Conservation (phyloP, 2,113 vertebrate genomes). For the Brevimyrus niger region DNA sequence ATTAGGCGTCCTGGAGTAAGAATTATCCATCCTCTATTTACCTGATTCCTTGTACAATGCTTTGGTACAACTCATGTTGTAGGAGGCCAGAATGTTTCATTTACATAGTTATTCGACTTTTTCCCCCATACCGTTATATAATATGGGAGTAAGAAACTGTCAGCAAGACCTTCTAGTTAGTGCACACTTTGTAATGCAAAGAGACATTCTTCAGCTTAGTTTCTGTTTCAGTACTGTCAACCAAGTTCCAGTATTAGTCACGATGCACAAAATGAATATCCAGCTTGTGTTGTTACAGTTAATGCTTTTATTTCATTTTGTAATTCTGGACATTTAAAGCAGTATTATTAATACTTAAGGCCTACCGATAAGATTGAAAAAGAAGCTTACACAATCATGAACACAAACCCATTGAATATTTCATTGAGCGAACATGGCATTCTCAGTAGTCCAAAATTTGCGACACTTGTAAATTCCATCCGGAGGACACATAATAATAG, state of each 20-base stretch:
- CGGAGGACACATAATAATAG: background rate
- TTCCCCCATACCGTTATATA: background rate
- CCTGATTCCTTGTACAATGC: conserved; percentile 69
- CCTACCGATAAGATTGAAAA: background rate
- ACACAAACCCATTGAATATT: background rate
- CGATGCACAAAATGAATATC: background rate
- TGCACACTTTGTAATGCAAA: background rate
- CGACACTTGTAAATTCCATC: background rate
- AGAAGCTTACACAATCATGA: background rate
- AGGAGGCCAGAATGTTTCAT: background rate
- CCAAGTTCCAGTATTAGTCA: conserved; percentile 4
- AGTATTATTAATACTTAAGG: background rate
- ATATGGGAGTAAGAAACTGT: background rate
- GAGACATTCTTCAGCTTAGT: background rate
- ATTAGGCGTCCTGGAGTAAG: conserved; percentile 68
- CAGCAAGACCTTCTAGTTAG: background rate
- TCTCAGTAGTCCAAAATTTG: background rate
- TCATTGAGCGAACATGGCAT: background rate
- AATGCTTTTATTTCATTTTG: background rate
- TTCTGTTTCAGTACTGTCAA: background rate
- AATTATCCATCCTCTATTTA: conserved; percentile 92
- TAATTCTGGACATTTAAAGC: background rate
- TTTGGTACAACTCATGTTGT: conserved; percentile 57
- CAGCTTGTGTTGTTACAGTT: background rate
- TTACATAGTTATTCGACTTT: background rate